Conservation (phyloP, 2,888 invertebrate species). For the Temnothorax rugatulus region DNA sequence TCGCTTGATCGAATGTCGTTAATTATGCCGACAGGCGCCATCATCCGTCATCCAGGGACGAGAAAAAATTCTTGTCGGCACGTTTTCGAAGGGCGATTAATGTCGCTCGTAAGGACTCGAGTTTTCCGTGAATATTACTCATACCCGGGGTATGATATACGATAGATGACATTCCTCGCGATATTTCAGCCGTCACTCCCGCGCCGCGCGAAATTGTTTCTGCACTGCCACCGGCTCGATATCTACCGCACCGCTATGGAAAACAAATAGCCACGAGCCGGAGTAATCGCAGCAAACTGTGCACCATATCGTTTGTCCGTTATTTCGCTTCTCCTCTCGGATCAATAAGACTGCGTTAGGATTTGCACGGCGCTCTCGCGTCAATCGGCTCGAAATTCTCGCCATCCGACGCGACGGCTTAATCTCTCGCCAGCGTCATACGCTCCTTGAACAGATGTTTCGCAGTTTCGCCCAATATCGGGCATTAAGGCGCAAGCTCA, state of each 20-base stretch:
- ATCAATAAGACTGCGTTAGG: slow-evolving; percentile 60
- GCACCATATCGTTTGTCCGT: slow-evolving; percentile 59
- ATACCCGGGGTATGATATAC: slow-evolving; percentile 37
- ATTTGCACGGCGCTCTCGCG: slow-evolving; percentile 35
- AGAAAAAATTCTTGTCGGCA: slow-evolving; percentile 30
- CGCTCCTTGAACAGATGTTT: slow-evolving; percentile 30
- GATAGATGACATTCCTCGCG: slow-evolving; percentile 54
- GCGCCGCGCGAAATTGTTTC: slow-evolving; percentile 54
- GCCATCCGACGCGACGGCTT: slow-evolving; percentile 1
- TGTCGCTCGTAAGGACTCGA: slow-evolving; percentile 49
- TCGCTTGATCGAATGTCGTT: slow-evolving; percentile 70
- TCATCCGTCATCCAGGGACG: slow-evolving; percentile 3
- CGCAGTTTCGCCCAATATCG: slow-evolving; percentile 23
- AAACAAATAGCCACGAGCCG: slow-evolving; percentile 61
- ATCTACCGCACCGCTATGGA: slow-evolving; percentile 46
- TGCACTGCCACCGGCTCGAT: slow-evolving; percentile 51
- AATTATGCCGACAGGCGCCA: slow-evolving; percentile 61
- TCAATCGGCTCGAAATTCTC: slow-evolving; percentile 36
- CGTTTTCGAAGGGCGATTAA: slow-evolving; percentile 41
- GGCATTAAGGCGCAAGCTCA: not conserved
- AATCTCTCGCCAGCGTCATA: slow-evolving; percentile 1
- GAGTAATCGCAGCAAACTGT: slow-evolving; percentile 62
- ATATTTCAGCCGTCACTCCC: slow-evolving; percentile 50
- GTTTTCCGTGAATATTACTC: slow-evolving; percentile 39
- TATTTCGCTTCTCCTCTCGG: slow-evolving; percentile 44